Percentiles rank a stretch among this genome's conserved stretches.
These are phyloP conservation scores for Hystrix cristata DNA, from an alignment of 2,113 vertebrate genomes.

Conservation along the genomic window DNA sequence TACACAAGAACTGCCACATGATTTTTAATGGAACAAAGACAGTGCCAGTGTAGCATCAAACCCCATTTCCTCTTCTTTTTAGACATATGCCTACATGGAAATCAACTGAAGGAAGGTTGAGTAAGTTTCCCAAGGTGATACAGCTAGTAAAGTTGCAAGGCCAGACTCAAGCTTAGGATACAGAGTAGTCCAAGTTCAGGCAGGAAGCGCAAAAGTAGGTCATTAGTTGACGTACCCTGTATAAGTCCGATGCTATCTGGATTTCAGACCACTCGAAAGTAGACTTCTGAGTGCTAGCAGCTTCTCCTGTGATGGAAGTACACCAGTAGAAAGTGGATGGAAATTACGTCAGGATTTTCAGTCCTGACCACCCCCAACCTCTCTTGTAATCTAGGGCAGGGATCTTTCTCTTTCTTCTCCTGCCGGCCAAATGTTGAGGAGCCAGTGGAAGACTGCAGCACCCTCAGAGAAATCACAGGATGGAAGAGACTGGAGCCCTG, in stretches of 20 bases:
- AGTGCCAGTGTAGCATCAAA: not conserved
- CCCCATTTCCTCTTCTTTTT: not conserved
- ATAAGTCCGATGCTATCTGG: not conserved
- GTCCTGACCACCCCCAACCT: not conserved
- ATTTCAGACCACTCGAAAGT: conserved; percentile 28
- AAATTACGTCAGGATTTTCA: not conserved
- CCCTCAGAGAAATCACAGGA: not conserved
- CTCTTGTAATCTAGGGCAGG: not conserved
- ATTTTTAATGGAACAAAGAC: not conserved
- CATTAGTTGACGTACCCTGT: not conserved
- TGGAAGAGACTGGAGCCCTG: not conserved
- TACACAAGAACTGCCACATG: not conserved
- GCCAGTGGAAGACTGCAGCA: not conserved
- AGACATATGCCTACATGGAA: not conserved
- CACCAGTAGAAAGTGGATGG: not conserved
- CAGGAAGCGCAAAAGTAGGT: not conserved
- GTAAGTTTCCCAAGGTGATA: not conserved
- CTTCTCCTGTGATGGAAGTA: not conserved
- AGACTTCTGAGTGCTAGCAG: not conserved
- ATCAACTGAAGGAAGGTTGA: not conserved
- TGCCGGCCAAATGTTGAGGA: not conserved
- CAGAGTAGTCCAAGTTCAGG: not conserved
- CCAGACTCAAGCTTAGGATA: not conserved
- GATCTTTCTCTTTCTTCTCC: not conserved
- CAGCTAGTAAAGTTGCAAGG: not conserved